A percentile compares a stretch with the other conserved stretches of the same genome.
Evolutionary conservation across 2,888 invertebrate genomes (phyloP).

Genomic region (Nephrotoma appendiculata): DNA sequence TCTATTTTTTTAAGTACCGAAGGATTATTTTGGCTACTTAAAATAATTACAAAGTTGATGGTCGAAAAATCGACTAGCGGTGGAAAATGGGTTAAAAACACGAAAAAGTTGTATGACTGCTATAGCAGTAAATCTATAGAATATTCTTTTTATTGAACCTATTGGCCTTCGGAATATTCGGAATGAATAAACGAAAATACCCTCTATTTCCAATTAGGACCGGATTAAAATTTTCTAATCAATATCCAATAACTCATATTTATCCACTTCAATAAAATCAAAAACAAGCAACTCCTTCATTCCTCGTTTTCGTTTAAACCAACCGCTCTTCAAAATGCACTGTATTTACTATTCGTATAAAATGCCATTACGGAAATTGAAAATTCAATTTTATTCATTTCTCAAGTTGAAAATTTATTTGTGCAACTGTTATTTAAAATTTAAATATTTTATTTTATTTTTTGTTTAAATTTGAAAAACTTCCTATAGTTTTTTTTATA

Average conservation of each 20-base stretch:
- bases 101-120: no score
- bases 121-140: no score
- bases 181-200: no score
- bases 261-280: not conserved
- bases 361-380: not conserved
- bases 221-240: not conserved
- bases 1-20: no score
- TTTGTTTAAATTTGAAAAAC: not conserved
- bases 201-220: no score
- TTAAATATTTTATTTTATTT: not conserved
- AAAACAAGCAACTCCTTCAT: not conserved
- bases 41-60: no score
- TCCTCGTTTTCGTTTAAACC: not conserved
- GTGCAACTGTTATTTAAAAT: not conserved
- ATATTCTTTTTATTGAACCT: no score
- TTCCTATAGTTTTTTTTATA: not conserved
- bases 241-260: not conserved
- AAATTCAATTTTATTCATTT: not conserved
- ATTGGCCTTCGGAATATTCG: no score
- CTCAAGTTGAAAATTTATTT: not conserved
- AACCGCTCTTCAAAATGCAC: not conserved
- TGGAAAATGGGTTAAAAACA: no score
- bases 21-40: no score
- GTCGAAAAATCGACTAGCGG: no score
- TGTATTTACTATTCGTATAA: not conserved